A percentile compares a stretch with the other conserved stretches of the same genome.
phyloP scores from a whole-genome alignment of 2,888 invertebrate genomes.

The Philonicus albiceps region DNA sequence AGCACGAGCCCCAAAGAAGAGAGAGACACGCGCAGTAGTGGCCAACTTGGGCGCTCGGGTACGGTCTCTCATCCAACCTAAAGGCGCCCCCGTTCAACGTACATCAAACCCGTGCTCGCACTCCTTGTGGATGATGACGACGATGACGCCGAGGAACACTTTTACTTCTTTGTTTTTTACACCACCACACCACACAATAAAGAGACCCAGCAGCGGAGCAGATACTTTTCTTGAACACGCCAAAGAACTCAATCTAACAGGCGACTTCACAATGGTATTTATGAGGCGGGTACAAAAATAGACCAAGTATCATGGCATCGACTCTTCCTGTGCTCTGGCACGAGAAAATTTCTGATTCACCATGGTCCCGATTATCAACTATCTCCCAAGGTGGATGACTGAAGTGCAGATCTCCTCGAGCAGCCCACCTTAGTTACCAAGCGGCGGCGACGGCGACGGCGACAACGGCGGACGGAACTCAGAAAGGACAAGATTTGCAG shows the following conservation, averaged over 20 bases:
- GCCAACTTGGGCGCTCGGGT: not conserved
- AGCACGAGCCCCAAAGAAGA: not conserved
- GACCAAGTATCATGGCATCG: slow-evolving; percentile 32
- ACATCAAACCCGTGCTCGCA: not conserved
- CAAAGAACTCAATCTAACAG: slow-evolving; percentile 31
- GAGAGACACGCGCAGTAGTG: slow-evolving; percentile 27
- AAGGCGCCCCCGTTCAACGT: not conserved
- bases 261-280: slow-evolving; percentile 28
- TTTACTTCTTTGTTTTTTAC: slow-evolving; percentile 39
- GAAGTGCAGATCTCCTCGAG: not conserved
- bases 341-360: not conserved
- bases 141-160: slow-evolving; percentile 26
- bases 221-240: slow-evolving; percentile 15
- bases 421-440: not conserved
- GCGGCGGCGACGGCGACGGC: not conserved
- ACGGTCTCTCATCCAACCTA: not conserved
- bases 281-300: slow-evolving; percentile 20
- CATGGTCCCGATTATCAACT: not conserved
- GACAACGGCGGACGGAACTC: not conserved
- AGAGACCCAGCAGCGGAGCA: not conserved
- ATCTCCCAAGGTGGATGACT: not conserved
- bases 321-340: slow-evolving; percentile 15
- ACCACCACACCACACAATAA: not conserved
- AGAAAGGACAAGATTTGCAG: not conserved
- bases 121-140: slow-evolving; percentile 33